Evolutionary conservation across 2,113 vertebrate species (phyloP).

Genomic region (Panthera leo): DNA sequence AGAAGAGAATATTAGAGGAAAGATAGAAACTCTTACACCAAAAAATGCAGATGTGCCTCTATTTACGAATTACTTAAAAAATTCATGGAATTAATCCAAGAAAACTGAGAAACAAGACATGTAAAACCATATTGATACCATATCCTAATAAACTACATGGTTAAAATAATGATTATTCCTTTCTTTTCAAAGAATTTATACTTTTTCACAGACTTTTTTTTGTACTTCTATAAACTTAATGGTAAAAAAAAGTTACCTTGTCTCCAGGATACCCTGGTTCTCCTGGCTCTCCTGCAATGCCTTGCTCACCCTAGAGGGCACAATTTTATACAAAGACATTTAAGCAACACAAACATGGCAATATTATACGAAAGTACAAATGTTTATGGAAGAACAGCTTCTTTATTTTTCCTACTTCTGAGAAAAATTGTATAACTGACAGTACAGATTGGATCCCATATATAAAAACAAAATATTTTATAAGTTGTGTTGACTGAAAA

Average conservation of each 20-base stretch:
- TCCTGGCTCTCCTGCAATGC: constrained; percentile 92
- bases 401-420: not conserved
- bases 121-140: not conserved
- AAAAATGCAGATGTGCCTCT: not conserved
- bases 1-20: constrained; percentile 35
- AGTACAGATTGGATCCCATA: not conserved
- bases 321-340: constrained; percentile 84
- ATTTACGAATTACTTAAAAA: not conserved
- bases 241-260: constrained; percentile 87
- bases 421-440: not conserved
- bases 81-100: not conserved
- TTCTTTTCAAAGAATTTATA: constrained; percentile 24
- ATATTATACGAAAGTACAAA: constrained; percentile 38
- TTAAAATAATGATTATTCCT: not conserved
- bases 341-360: not conserved
- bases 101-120: not conserved
- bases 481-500: not conserved
- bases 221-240: constrained; percentile 26
- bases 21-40: not conserved
- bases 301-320: constrained; percentile 93
- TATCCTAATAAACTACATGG: not conserved
- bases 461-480: constrained; percentile 23
- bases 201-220: not conserved
- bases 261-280: constrained; percentile 95
- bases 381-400: not conserved